These are phyloP conservation scores for Campodea augens DNA, from an alignment of 1,140 invertebrate genomes.

Conservation along the genomic window DNA sequence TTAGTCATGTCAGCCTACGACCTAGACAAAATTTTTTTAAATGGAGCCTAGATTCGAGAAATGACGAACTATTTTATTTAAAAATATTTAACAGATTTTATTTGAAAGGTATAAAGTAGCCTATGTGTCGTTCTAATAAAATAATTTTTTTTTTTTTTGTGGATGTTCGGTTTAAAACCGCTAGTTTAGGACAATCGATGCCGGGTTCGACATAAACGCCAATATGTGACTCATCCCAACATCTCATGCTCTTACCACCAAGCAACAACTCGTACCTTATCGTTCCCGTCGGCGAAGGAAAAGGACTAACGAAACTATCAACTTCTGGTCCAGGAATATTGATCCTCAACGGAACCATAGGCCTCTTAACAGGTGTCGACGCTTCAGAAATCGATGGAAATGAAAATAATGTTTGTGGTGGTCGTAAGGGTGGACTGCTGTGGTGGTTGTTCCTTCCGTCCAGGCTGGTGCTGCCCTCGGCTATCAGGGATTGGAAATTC, in stretches of 20 bases:
- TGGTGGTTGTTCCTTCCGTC: conserved; percentile 22
- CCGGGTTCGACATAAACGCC: too few relatives aligned
- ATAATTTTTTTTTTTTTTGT: too few relatives aligned
- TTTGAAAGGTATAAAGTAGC: too few relatives aligned
- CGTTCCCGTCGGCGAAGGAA: conserved; percentile 79
- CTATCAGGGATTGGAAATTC: conserved; percentile 78
- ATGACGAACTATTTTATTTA: too few relatives aligned
- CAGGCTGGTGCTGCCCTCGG: conserved; percentile 34
- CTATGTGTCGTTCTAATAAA: too few relatives aligned
- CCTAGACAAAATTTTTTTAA: too few relatives aligned
- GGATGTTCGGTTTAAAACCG: too few relatives aligned
- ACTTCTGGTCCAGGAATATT: conserved; percentile 70
- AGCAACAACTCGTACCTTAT: conserved; percentile 31
- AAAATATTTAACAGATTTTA: too few relatives aligned
- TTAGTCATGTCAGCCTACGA: too few relatives aligned
- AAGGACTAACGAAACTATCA: conserved; percentile 51
- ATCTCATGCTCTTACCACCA: conserved; percentile 1
- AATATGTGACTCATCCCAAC: too few relatives aligned
- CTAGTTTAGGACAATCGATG: too few relatives aligned
- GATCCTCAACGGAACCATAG: conserved; percentile 56
- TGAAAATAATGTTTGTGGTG: conserved; percentile 17
- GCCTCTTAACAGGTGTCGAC: conserved; percentile 18
- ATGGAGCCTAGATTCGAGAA: too few relatives aligned
- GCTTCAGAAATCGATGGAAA: conserved; percentile 12
- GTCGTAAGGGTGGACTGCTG: conserved; percentile 23